phyloP scores from a whole-genome alignment of 2,888 invertebrate genomes.

The Limnephilus marmoratus region DNA sequence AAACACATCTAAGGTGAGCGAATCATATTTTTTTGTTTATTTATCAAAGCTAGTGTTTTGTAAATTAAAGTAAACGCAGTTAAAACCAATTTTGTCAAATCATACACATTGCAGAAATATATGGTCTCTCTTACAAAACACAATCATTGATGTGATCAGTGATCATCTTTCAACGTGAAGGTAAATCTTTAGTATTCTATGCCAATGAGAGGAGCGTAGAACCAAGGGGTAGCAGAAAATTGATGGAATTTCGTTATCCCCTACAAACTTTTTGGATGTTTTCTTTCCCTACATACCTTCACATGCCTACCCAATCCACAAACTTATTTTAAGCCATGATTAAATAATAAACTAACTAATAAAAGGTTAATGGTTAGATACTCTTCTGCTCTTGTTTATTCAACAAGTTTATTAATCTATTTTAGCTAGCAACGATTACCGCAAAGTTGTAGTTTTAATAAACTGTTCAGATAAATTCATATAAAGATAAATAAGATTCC shows the following conservation, averaged over 20 bases:
- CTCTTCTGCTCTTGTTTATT: background rate
- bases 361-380: background rate
- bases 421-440: background rate
- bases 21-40: too few species aligned
- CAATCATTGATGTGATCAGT: background rate
- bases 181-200: background rate
- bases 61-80: too few species aligned
- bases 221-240: background rate
- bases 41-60: too few species aligned
- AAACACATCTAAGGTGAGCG: too few species aligned
- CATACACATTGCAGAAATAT: background rate
- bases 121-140: background rate
- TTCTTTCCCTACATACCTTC: background rate
- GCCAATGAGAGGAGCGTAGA: background rate
- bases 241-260: background rate
- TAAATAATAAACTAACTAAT: background rate
- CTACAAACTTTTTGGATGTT: background rate
- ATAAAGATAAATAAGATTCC: background rate
- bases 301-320: background rate
- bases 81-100: too few species aligned
- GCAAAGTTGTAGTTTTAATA: background rate
- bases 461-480: background rate
- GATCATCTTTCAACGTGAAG: background rate
- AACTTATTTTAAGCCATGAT: background rate
- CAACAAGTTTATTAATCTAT: background rate